Base-by-base conservation (phyloP, 2,888 invertebrate species). In the Deroplatys truncata region DNA sequence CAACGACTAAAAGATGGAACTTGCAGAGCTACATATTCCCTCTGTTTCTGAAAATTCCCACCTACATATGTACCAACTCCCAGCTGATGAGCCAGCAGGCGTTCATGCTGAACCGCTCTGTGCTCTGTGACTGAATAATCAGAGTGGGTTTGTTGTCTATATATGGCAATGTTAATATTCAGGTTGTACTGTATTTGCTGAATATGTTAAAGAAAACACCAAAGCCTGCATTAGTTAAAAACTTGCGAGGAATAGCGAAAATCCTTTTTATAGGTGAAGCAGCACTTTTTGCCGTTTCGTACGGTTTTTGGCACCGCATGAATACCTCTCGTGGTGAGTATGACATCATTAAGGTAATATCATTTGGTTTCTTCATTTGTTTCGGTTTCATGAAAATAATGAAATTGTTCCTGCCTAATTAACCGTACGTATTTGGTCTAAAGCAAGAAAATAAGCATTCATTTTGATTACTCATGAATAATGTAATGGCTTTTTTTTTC, bases 311-410 rank as follows among this genome's bases (percentile, higher is more conserved):
- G 95, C 94, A 94, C 92, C 95, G 95, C 93, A 94, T 97, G 93
- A 97, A 97, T 92, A 95, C 95, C 88, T 95, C 96, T 92, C 95
- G 96, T 95, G 96, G 97, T 97, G 93, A 93, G 94, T 93, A 82
- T 29, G 72, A 31, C 31, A 72, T 43, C 43, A 88, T 13, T 28
- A 28, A 15, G 16, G 86, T 92, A 90, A 90, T 90, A 89, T 88
- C 90, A 86, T 88, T 82, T 90, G 31, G 82, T 89, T 85, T 89
- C 90, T 72, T 72, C 56, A 72, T 72, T 72, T 72, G 56, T 91
- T 90, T 90, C 89, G 89, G 86, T 90, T 84, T 87, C 35, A 43
- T 29, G 16, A 82, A 88, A 16, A 72, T 72, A 43, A 83, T 90
- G 43, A 84, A 15, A 83, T 16, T 35, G 16, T 29, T 86, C 13